Evolutionary conservation across 2,888 invertebrate species (phyloP).

Genomic region (Gastracanthus pulcherrimus): DNA sequence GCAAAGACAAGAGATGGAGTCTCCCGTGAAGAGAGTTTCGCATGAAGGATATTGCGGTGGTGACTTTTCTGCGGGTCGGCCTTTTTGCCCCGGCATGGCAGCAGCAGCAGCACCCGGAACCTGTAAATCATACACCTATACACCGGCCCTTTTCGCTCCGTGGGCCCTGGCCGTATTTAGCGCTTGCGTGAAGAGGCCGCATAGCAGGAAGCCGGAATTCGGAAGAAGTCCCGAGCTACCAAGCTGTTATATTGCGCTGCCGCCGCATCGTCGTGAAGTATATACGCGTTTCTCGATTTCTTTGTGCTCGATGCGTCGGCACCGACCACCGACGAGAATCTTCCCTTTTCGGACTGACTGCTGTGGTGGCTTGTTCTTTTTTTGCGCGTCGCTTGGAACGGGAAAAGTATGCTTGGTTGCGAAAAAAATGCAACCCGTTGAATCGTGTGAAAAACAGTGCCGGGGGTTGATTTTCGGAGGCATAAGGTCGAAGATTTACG

Average conservation of each 20-base stretch:
- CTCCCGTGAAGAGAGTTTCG: background rate
- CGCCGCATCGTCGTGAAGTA: no score
- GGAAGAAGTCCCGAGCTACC: slow-evolving; percentile 18
- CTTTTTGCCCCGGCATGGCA: no score
- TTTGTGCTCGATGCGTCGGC: background rate
- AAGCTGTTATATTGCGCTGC: no score
- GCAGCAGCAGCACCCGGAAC: background rate
- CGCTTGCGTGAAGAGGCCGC: slow-evolving; percentile 26
- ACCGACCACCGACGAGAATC: background rate
- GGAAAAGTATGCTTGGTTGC: background rate
- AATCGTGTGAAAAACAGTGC: background rate
- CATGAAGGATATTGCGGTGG: background rate
- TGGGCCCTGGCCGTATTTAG: slow-evolving; percentile 9
- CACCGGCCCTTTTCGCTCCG: background rate
- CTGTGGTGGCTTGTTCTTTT: no score
- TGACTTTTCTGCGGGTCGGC: background rate
- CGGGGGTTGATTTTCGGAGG: background rate
- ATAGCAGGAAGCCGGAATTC: background rate
- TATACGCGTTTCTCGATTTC: background rate
- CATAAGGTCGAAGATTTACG: background rate
- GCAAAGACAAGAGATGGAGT: background rate
- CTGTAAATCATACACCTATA: slow-evolving; percentile 35
- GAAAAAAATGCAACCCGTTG: background rate
- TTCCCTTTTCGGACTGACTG: no score
- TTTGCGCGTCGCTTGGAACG: background rate